phyloP scores from a whole-genome alignment of 2,113 vertebrate species.

The Periophthalmus modestus region DNA sequence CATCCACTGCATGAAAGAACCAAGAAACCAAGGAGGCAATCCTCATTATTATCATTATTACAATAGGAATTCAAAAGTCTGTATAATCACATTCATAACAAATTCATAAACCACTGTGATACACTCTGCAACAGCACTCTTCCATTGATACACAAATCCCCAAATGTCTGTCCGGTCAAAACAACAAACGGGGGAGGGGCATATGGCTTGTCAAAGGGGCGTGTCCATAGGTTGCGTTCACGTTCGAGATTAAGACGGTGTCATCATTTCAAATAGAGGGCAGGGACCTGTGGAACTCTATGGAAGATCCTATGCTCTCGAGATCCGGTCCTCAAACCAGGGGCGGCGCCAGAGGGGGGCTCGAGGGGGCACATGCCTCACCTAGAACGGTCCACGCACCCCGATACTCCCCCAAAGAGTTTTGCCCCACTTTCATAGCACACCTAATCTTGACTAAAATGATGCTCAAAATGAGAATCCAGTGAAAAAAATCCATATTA shows the following conservation, averaged over 20 bases:
- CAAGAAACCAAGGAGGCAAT: constrained; percentile 77
- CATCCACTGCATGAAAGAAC: constrained; percentile 75
- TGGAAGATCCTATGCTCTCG: neutral
- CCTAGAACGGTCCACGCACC: too few relatives aligned
- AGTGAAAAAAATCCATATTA: too few relatives aligned
- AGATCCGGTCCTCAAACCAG: too few relatives aligned
- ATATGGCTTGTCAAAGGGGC: constrained; percentile 81
- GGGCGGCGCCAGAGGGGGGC: too few relatives aligned
- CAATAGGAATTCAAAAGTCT: constrained; percentile 79
- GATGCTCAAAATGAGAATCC: too few relatives aligned
- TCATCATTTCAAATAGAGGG: neutral
- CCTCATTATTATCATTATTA: constrained; percentile 77
- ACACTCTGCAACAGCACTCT: constrained; percentile 82
- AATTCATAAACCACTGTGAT: constrained; percentile 80
- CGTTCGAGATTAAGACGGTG: neutral
- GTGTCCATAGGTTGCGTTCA: constrained; percentile 49
- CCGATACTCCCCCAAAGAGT: too few relatives aligned
- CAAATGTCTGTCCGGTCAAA: constrained; percentile 80
- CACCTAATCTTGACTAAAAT: too few relatives aligned
- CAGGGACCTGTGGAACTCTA: neutral
- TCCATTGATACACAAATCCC: constrained; percentile 80
- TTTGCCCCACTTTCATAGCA: too few relatives aligned
- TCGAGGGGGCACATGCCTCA: too few relatives aligned
- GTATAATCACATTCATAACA: constrained; percentile 85
- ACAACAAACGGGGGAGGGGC: constrained; percentile 66